Percentiles rank a stretch among this genome's conserved stretches.
Conservation (phyloP, 2,113 vertebrate species). For the Callipepla squamata region DNA sequence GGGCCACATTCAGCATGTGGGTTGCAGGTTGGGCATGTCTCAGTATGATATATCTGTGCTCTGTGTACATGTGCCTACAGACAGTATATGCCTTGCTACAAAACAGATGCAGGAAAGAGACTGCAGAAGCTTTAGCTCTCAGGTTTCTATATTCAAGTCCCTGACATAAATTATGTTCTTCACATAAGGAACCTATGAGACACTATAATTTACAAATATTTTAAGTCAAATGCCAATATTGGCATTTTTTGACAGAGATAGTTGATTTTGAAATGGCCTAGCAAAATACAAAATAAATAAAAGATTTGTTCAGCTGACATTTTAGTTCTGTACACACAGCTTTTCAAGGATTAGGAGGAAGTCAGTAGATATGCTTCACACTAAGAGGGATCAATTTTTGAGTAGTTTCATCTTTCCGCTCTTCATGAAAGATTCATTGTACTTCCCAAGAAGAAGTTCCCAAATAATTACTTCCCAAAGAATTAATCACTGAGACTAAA, state of each 20-base stretch:
- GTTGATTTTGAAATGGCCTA: not conserved
- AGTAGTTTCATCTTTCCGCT: not conserved
- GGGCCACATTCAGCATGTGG: too few relatives aligned
- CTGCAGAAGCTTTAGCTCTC: not conserved
- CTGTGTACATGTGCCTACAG: not conserved
- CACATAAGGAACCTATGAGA: not conserved
- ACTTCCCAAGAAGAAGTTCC: not conserved
- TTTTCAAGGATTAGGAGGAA: not conserved
- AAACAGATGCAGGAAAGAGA: not conserved
- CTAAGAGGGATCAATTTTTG: not conserved
- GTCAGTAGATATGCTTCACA: not conserved
- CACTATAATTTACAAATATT: not conserved
- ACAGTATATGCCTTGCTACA: not conserved
- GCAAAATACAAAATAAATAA: not conserved
- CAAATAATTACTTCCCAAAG: not conserved
- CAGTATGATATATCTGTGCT: not conserved
- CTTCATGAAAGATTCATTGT: not conserved
- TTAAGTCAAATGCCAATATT: not conserved
- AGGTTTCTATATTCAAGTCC: not conserved
- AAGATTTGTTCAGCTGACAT: not conserved
- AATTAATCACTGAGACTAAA: conserved; percentile 3
- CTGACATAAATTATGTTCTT: not conserved
- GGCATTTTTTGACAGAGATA: not conserved
- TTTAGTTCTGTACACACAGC: not conserved
- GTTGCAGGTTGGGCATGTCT: too few relatives aligned